Percentiles rank a stretch among this genome's conserved stretches.
These are phyloP conservation scores for Noctua fimbriata DNA, from an alignment of 2,888 invertebrate species.

Conservation along the genomic window DNA sequence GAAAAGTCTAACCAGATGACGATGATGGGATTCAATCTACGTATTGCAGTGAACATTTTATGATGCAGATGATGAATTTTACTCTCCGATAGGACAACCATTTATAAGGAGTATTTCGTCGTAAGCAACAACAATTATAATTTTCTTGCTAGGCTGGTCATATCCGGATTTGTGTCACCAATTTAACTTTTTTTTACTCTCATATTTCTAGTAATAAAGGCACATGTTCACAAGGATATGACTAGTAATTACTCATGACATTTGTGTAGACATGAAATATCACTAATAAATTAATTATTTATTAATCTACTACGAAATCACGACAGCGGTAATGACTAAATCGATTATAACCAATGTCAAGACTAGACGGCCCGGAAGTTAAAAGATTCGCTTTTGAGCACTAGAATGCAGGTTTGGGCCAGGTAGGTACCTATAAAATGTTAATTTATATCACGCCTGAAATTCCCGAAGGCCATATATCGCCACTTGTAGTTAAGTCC, in stretches of 20 bases:
- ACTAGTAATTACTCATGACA: slow-evolving; percentile 11
- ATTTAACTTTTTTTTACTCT: slow-evolving; percentile 11
- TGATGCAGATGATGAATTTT: not conserved
- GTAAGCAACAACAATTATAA: not conserved
- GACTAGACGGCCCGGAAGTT: not conserved
- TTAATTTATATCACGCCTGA: no score
- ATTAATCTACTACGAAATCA: slow-evolving; percentile 18
- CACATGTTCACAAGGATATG: slow-evolving; percentile 10
- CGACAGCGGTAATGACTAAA: slow-evolving; percentile 1
- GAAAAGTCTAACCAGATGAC: no score
- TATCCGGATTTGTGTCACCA: slow-evolving; percentile 33
- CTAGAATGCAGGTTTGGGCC: not conserved
- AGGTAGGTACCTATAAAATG: not conserved
- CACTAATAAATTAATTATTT: slow-evolving; percentile 9
- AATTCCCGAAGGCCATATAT: not conserved
- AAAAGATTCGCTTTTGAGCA: not conserved
- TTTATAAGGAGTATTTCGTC: not conserved
- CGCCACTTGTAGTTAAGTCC: not conserved
- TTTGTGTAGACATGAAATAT: not conserved
- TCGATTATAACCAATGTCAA: not conserved
- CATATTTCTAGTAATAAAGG: slow-evolving; percentile 30
- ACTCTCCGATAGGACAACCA: not conserved
- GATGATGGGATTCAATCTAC: no score
- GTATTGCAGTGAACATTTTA: no score
- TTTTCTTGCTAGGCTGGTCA: not conserved